Evolutionary conservation across 1,140 invertebrate genomes (phyloP), one percentile per base, ranked within the genome.

Genomic region (Spodoptera frugiperda): DNA sequence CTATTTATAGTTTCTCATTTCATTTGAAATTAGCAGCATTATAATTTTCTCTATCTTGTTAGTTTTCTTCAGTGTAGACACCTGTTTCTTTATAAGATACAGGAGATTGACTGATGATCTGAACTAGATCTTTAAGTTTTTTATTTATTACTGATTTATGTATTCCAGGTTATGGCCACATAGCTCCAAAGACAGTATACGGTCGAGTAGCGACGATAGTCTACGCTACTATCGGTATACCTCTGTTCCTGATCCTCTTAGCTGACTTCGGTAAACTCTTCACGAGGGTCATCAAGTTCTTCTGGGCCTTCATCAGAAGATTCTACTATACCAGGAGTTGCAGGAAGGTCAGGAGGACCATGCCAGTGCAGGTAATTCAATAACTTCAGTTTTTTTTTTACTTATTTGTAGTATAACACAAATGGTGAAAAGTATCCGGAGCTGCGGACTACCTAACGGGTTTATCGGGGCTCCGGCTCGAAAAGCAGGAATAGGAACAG

Each of bases 191-290:
- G 70, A 99, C 99, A 8, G 96, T 94, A 1, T 95, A 96, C 1
- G 99, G 99, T 44, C 95, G 97, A 83, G 96, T 97, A 0, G 95
- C 98, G 6, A 99, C 98, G 0, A 99, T 99, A 74, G 94, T 98
- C 8, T 99, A 99, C 87, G 98, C 98, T 4, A 96, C 99, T 59
- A 97, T 99, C 74, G 99, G 99, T 8, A 99, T 99, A 80, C 99
- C 99, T 0, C 95, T 99, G 80, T 97, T 98, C 81, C 95, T 99
- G 44, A 98, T 98, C 68, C 96, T 98, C 0, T 87, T 99, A 57
- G 97, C 98, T n/a, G 98, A 99, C 94, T 97, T 98, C 84, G 98
- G 98, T 77, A 98, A 98, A 95, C 94, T 99, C 0, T 98, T 98
- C 86, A 98, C 98, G 1, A 96, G 98, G 82, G 96, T 97, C 65